Evolutionary conservation across 2,888 invertebrate species (phyloP), one percentile per base, ranked within the genome.

Genomic region (Penaeus monodon): DNA sequence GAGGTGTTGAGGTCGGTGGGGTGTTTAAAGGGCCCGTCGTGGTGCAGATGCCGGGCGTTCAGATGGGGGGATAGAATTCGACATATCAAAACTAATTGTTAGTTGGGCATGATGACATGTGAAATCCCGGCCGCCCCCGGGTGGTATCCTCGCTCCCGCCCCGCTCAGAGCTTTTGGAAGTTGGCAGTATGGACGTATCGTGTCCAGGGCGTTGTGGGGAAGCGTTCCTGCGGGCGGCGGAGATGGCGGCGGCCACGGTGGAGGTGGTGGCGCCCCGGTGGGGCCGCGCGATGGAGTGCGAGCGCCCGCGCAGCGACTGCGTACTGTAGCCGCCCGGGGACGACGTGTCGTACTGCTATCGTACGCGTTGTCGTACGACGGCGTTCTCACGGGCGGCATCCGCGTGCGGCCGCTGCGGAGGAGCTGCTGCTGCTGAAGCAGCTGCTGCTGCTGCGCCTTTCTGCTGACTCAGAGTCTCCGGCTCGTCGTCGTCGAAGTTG

Each of bases 51-150:
- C 22, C 17, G 24, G 80, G 44, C 24, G 70, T 70, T 29, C 27
- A 22, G 57, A 73, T 73, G 70, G 38, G 74, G 87, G 80, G 68
- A 90, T 90, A 97, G 93, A 97, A 97, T 92, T 97, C 97, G 91
- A 97, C 97, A 91, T 97, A 94, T 97, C 97, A 94, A 97, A 97
- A 93, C 97, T 97, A 91, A 98, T 97, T 89, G 97, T 97, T 93
- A 97, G 94, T 97, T 97, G 57, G 97, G 92, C 97, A 97, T 91
- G 97, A 97, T 70, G 91, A 90, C 86, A 89, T 89, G 90, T 84
- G 33, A 80, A 88, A 77, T 89, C 85, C 29, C 86, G 78, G 63
- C 79, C 81, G 14, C 88, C 64, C 66, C 78, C n/a, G n/a, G n/a
- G n/a, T 84, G 83, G 20, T 78, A 78, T 2, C 83, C 83, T 38